Conservation (phyloP, 2,113 vertebrate genomes). For the Nothobranchius kuhntae region DNA sequence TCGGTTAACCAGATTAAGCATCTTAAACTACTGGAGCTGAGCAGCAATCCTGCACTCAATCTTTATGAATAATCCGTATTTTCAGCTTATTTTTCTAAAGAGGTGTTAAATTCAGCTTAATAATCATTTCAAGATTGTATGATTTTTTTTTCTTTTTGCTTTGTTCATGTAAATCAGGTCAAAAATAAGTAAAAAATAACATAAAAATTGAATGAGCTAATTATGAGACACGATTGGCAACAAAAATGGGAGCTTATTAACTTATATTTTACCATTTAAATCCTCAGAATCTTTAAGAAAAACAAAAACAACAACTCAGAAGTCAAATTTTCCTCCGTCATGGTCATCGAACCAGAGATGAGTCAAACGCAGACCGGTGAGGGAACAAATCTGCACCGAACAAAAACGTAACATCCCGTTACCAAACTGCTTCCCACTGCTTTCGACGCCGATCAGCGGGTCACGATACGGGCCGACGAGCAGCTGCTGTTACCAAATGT, state of each 20-base stretch:
- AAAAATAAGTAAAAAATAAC: not conserved
- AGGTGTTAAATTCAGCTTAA: not conserved
- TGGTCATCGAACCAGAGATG: conserved; percentile 12
- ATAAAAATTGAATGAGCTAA: too few species aligned
- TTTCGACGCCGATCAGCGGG: conserved; percentile 60
- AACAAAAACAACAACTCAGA: not conserved
- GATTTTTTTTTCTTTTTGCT: not conserved
- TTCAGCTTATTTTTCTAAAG: not conserved
- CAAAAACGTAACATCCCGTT: conserved; percentile 54
- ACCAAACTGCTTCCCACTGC: conserved; percentile 60
- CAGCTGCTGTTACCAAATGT: conserved; percentile 65
- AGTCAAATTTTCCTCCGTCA: not conserved
- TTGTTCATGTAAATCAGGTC: not conserved
- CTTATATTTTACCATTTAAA: conserved; percentile 35
- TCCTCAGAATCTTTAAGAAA: not conserved
- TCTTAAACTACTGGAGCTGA: not conserved
- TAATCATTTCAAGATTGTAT: not conserved
- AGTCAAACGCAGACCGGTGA: conserved; percentile 13
- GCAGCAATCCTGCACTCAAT: conserved; percentile 2
- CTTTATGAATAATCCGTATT: not conserved
- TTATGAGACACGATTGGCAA: not conserved
- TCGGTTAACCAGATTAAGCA: conserved; percentile 1
- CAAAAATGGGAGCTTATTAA: not conserved
- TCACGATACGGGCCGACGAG: conserved; percentile 59
- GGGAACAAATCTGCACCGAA: conserved; percentile 34